Percentiles rank a stretch among this genome's conserved stretches.
These are phyloP conservation scores for Cheilosia grossa DNA, from an alignment of 2,888 invertebrate species.

Conservation along the genomic window DNA sequence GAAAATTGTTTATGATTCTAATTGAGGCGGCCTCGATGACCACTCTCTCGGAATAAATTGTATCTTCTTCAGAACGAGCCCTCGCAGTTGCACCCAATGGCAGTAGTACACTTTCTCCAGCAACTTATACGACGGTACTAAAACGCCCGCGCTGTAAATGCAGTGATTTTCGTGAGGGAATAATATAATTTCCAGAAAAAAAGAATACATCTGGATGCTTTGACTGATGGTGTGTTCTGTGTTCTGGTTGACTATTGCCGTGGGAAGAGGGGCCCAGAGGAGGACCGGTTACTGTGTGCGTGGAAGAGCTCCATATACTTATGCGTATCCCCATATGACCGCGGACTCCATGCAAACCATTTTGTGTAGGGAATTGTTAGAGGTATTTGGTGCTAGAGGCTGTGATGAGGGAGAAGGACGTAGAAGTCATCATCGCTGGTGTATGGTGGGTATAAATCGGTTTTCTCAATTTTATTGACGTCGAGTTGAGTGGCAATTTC, in stretches of 20 bases:
- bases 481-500: slow-evolving; percentile 57
- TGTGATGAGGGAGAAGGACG: slow-evolving; percentile 20
- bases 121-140: slow-evolving; percentile 74
- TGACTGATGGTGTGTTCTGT: slow-evolving; percentile 16
- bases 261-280: slow-evolving; percentile 3
- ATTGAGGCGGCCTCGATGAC: slow-evolving; percentile 19
- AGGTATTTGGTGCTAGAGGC: slow-evolving; percentile 51
- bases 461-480: slow-evolving; percentile 62
- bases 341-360: slow-evolving; percentile 14
- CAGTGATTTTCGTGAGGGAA: slow-evolving; percentile 70
- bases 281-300: slow-evolving; percentile 45
- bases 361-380: slow-evolving; percentile 35
- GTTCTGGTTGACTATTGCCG: slow-evolving; percentile 47
- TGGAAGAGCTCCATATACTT: slow-evolving; percentile 17
- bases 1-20: slow-evolving; percentile 23
- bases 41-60: slow-evolving; percentile 18
- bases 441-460: slow-evolving; percentile 31
- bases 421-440: slow-evolving; percentile 36
- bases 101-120: slow-evolving; percentile 69
- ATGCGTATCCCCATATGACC: slow-evolving; percentile 26
- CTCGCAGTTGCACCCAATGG: slow-evolving; percentile 48
- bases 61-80: slow-evolving; percentile 21
- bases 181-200: slow-evolving; percentile 55
- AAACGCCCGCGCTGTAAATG: slow-evolving; percentile 69
- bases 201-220: slow-evolving; percentile 57